These are phyloP conservation scores for Pampusana beccarii DNA, from an alignment of 2,113 vertebrate species.

Conservation along the genomic window DNA sequence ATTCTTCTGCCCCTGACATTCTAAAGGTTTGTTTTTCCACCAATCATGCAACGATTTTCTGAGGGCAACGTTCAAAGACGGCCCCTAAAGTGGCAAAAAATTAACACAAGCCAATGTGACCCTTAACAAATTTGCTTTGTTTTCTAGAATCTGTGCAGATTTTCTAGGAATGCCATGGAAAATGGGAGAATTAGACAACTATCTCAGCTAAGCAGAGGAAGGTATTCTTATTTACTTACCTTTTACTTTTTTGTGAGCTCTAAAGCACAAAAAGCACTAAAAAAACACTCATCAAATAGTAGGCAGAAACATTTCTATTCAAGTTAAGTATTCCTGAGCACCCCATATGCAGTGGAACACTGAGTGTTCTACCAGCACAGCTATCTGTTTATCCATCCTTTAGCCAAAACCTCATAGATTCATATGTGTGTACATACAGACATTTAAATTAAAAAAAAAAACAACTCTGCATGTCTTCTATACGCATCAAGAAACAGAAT, in stretches of 20 bases:
- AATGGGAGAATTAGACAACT: background rate
- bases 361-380: background rate
- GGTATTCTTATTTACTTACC: background rate
- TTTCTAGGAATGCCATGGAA: background rate
- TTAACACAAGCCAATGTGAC: background rate
- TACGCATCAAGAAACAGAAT: background rate
- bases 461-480: background rate
- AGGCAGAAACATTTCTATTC: background rate
- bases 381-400: background rate
- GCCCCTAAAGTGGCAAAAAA: background rate
- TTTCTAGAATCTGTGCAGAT: background rate
- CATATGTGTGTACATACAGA: accelerated
- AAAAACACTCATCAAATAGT: background rate
- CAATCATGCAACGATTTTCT: background rate
- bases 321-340: background rate
- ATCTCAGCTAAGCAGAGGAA: background rate
- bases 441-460: background rate
- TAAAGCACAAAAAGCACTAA: background rate
- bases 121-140: background rate
- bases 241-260: background rate
- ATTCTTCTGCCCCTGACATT: background rate
- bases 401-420: background rate
- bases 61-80: background rate
- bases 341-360: background rate
- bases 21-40: background rate